These are phyloP conservation scores for Zaprionus vittiger DNA, from an alignment of 1,140 invertebrate genomes.

Conservation along the genomic window DNA sequence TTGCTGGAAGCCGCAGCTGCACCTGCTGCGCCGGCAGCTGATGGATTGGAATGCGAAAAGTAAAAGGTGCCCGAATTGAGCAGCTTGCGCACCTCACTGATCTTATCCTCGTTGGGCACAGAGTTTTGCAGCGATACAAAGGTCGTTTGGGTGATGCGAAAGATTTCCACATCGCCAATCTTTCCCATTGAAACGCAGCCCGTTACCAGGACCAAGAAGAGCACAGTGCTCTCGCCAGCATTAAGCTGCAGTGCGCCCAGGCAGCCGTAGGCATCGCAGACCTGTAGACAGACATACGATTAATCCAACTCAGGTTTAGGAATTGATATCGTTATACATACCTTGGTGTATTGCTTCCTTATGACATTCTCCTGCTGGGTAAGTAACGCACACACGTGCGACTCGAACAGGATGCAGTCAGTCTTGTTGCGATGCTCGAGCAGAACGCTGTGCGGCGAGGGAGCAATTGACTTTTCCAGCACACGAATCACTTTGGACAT, in stretches of 20 bases:
- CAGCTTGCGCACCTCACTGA: slow-evolving; percentile 93
- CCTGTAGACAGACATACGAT: slow-evolving; percentile 85
- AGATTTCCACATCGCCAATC: slow-evolving; percentile 96
- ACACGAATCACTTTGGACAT: slow-evolving; percentile 97
- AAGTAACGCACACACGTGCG: slow-evolving; percentile 91
- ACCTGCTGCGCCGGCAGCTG: slow-evolving; percentile 66
- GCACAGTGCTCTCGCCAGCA: slow-evolving; percentile 91
- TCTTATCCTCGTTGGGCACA: slow-evolving; percentile 90
- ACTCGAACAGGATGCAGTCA: slow-evolving; percentile 95
- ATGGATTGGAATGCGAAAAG: slow-evolving; percentile 90
- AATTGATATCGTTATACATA: slow-evolving; percentile 72
- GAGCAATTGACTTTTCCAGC: slow-evolving; percentile 93
- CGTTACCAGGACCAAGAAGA: slow-evolving; percentile 96
- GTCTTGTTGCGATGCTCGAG: slow-evolving; percentile 93
- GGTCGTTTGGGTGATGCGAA: slow-evolving; percentile 95
- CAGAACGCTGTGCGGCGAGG: slow-evolving; percentile 94
- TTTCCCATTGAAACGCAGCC: slow-evolving; percentile 98
- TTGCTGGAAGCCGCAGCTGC: slow-evolving; percentile 68
- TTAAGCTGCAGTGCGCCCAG: slow-evolving; percentile 95
- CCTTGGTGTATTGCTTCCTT: slow-evolving; percentile 93
- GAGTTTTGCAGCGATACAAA: slow-evolving; percentile 93
- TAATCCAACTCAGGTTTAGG: neutral
- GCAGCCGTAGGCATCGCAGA: slow-evolving; percentile 96
- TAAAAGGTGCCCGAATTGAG: slow-evolving; percentile 98
- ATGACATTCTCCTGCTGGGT: slow-evolving; percentile 93